Evolutionary conservation across 2,113 vertebrate species (phyloP).

Genomic region (Cygnus buccinator): DNA sequence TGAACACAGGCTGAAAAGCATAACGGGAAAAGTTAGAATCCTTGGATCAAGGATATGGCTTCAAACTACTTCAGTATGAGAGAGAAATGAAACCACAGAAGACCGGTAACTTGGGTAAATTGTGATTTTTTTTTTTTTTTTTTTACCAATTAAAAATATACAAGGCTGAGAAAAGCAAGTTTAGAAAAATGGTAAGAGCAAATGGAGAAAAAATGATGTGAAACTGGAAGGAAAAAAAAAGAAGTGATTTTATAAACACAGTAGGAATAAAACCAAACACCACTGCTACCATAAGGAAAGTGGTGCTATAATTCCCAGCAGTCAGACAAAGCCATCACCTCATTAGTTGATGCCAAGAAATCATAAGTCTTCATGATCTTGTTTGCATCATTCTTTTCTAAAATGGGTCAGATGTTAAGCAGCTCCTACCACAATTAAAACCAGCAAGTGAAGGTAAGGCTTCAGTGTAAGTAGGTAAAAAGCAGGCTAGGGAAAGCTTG

Average conservation of each 20-base stretch:
- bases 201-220: not conserved
- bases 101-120: not conserved
- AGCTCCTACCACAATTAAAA: not conserved
- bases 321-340: not conserved
- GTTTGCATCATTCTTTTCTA: not conserved
- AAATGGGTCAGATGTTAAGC: not conserved
- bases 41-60: not conserved
- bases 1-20: not conserved
- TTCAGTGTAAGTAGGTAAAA: not conserved
- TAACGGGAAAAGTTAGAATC: not conserved
- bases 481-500: not conserved
- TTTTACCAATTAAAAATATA: not conserved
- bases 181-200: not conserved
- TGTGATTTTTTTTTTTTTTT: not conserved
- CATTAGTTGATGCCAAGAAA: not conserved
- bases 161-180: not conserved
- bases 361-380: not conserved
- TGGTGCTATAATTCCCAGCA: not conserved
- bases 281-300: not conserved
- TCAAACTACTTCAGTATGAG: not conserved
- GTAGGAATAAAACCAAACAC: not conserved
- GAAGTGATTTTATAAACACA: not conserved
- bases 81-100: not conserved
- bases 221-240: not conserved
- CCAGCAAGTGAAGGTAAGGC: not conserved